Conservation (phyloP, 1,140 invertebrate species). For the Vanessa atalanta region DNA sequence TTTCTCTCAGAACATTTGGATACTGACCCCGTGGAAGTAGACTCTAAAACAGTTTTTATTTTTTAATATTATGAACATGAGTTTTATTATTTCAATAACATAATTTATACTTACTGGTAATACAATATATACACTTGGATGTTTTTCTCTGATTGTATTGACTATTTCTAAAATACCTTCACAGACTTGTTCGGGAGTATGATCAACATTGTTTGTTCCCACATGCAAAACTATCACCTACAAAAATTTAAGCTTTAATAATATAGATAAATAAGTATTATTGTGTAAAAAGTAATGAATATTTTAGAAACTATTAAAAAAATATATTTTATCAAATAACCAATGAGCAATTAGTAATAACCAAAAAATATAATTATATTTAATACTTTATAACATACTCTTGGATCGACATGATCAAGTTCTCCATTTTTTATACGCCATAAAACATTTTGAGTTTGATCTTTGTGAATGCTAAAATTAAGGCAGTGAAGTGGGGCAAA, state of each 20-base stretch:
- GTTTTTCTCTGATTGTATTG: constrained; percentile 86
- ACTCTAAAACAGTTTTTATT: constrained; percentile 83
- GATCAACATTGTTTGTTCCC: constrained; percentile 92
- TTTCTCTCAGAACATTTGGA: constrained; percentile 89
- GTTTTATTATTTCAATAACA: constrained; percentile 14
- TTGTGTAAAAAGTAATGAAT: too few relatives aligned
- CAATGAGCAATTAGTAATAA: background rate
- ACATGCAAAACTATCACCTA: constrained; percentile 92
- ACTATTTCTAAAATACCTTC: constrained; percentile 91
- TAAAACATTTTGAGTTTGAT: constrained; percentile 92
- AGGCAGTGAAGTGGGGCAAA: constrained; percentile 93
- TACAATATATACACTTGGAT: constrained; percentile 89
- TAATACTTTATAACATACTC: constrained; percentile 81
- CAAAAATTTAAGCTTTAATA: constrained; percentile 28
- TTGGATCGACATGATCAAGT: constrained; percentile 92
- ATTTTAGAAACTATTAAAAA: too few relatives aligned
- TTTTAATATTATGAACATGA: background rate
- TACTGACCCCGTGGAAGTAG: constrained; percentile 91
- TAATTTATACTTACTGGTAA: constrained; percentile 86
- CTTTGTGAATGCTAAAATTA: constrained; percentile 94
- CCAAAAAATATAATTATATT: background rate
- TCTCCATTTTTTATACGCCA: constrained; percentile 95
- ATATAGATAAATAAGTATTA: too few relatives aligned
- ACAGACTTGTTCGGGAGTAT: constrained; percentile 88
- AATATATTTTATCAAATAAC: too few relatives aligned